Base-by-base conservation (phyloP, 2,797 vertebrate genomes). In the Benthosema pterotum region DNA sequence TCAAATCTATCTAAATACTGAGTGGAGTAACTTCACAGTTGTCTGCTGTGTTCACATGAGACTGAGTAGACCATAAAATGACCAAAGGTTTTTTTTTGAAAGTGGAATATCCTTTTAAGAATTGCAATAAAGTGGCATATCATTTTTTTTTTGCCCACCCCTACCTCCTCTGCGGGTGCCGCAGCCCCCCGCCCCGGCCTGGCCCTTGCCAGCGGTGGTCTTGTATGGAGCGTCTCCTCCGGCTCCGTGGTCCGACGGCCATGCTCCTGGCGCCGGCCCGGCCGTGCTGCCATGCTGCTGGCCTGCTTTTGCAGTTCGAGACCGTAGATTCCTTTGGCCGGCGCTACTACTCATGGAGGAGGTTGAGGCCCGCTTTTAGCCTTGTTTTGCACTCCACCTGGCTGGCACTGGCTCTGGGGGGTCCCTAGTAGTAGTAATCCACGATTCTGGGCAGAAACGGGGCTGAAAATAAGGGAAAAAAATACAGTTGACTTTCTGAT, bases 321-420 rank as follows among this genome's bases (percentile, higher is more conserved):
- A 53, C 32, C 60, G 60, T 17, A 43, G 50, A 46, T 80, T 78
- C 91, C n/a, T 78, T 3, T 72, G 74, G 67, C 43, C 92, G 85
- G 58, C 90, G 89, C 60, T 63, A 57, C 61, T 69, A 67, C 92
- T 94, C 93, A 94, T 94, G 86, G 90, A 68, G 60, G 58, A 53
- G 57, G 48, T 43, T 14, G 51, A 18, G 42, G 9, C 49, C 43
- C n/a, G n/a, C n/a, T n/a, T n/a, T n/a, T n/a, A n/a, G 17, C 28
- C 58, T 54, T 57, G 19, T 53, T 47, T 50, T 45, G 52, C 14
- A 53, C 52, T 58, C 60, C 66, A n/a, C 71, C 60, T 58, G 22
- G 22, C 22, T 25, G 61, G 42, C 61, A 57, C 57, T n/a, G 22
- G 11, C 16, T 32, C 25, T n/a, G n/a, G n/a, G n/a, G 16, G 48